These are phyloP conservation scores for Cephalopholis sonnerati DNA, from an alignment of 2,113 vertebrate genomes.

Conservation along the genomic window DNA sequence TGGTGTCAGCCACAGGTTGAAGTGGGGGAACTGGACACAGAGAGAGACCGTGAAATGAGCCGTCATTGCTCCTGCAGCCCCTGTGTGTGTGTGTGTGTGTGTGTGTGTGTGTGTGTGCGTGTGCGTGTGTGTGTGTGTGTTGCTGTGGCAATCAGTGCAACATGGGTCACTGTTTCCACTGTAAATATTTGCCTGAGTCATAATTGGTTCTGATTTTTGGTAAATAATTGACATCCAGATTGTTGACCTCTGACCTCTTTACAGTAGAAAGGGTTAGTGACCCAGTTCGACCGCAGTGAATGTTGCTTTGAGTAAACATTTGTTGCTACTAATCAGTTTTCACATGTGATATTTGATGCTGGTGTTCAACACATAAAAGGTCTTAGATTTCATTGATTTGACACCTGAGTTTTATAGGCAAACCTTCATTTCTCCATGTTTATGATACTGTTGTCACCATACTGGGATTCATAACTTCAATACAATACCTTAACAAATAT, in stretches of 20 bases:
- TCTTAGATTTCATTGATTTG: not conserved
- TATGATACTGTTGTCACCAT: too few relatives aligned
- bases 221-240: conserved; percentile 1
- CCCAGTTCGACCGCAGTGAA: not conserved
- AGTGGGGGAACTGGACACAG: not conserved
- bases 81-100: not conserved
- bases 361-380: not conserved
- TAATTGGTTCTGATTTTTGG: conserved; percentile 1
- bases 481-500: too few relatives aligned
- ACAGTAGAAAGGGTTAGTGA: not conserved
- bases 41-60: not conserved
- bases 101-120: not conserved
- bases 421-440: too few relatives aligned
- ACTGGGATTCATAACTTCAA: too few relatives aligned
- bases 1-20: conserved; percentile 13
- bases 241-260: not conserved
- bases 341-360: not conserved
- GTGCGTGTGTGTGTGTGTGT: not conserved
- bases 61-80: too few relatives aligned
- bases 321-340: not conserved
- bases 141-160: not conserved
- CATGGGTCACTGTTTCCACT: not conserved
- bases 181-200: conserved; percentile 6
- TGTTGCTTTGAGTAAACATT: not conserved
- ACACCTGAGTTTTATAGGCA: not conserved